Evolutionary conservation across 2,797 vertebrate genomes (phyloP).

Genomic region (Bucorvus abyssinicus): DNA sequence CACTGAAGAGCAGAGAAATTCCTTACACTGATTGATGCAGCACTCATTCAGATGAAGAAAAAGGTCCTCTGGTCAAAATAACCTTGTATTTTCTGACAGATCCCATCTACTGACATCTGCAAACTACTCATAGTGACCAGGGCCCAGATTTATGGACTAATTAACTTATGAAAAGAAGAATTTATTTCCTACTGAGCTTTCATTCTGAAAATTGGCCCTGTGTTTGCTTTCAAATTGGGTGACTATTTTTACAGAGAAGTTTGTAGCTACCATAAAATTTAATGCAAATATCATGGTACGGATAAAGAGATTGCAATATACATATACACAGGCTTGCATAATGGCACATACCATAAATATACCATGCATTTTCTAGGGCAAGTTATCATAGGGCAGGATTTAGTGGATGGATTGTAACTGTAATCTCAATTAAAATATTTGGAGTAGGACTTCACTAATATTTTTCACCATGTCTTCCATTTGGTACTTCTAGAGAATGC

Average conservation of each 20-base stretch:
- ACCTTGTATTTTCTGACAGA: neutral
- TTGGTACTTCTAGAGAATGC: neutral
- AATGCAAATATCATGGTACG: neutral
- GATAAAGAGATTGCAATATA: neutral
- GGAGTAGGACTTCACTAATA: neutral
- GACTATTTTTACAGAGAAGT: neutral
- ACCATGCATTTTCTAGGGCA: neutral
- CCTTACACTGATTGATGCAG: neutral
- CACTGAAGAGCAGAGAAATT: neutral
- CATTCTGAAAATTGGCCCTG: neutral
- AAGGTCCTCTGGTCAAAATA: constrained; percentile 21
- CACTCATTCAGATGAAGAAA: neutral
- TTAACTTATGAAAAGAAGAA: neutral
- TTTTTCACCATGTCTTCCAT: neutral
- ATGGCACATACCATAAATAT: neutral
- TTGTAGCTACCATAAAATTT: neutral
- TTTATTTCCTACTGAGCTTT: neutral
- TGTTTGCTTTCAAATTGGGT: neutral
- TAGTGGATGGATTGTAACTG: neutral
- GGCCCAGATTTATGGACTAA: neutral
- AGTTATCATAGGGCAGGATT: neutral
- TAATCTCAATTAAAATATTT: neutral
- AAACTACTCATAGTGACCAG: neutral
- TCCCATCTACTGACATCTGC: neutral
- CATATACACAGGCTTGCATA: neutral